These are phyloP conservation scores for Agonopterix heracliana DNA, from an alignment of 2,888 invertebrate genomes.

Conservation along the genomic window DNA sequence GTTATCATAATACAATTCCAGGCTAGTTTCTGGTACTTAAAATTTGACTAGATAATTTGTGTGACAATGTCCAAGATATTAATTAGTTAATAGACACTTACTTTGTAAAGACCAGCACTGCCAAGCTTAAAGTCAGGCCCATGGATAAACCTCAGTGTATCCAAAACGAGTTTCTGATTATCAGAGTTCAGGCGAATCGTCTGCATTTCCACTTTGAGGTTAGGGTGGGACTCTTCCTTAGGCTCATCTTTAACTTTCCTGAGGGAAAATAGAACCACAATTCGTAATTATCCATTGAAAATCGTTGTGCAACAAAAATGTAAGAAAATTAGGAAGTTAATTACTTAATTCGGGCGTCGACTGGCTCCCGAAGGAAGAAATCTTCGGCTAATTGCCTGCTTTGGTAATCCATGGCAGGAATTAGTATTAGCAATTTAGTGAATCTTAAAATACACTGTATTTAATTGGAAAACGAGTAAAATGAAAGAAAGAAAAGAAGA, in stretches of 20 bases:
- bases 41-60: no score
- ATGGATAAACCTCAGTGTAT: conserved; percentile 84
- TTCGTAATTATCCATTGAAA: conserved; percentile 1
- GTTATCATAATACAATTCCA: no score
- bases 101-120: conserved; percentile 76
- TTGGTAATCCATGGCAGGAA: conserved; percentile 71
- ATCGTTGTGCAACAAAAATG: conserved; percentile 16
- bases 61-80: no score
- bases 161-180: conserved; percentile 83
- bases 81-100: no score
- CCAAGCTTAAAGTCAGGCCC: conserved; percentile 80
- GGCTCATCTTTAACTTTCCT: conserved; percentile 63
- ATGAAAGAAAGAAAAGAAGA: not conserved
- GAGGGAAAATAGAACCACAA: conserved; percentile 11
- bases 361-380: conserved; percentile 78
- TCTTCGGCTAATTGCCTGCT: conserved; percentile 78
- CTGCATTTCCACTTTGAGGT: conserved; percentile 85
- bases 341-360: conserved; percentile 78
- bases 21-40: no score
- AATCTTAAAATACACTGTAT: not conserved
- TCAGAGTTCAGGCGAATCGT: conserved; percentile 81
- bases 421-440: not conserved
- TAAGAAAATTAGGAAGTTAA: conserved; percentile 5
- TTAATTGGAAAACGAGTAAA: not conserved
- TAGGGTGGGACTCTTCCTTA: conserved; percentile 63